Conservation (phyloP, 2,888 invertebrate species). For the Agonopterix heracliana region DNA sequence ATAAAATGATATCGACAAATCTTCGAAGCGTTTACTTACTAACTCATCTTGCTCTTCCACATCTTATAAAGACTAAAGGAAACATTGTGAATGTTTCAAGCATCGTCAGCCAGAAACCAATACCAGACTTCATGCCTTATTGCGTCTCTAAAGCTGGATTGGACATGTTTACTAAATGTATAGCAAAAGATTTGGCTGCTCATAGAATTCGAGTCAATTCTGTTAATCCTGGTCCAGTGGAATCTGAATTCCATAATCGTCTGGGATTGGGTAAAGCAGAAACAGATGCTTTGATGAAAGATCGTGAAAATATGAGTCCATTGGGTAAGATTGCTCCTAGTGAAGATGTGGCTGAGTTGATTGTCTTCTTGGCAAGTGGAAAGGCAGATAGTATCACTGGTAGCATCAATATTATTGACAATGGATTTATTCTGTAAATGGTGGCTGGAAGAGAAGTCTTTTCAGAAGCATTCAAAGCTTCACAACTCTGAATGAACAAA, state of each 20-base stretch:
- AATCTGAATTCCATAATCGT: slow-evolving; percentile 9
- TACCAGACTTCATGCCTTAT: slow-evolving; percentile 45
- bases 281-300: neutral
- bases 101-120: slow-evolving; percentile 2
- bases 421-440: neutral
- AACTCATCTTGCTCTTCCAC: slow-evolving; percentile 12
- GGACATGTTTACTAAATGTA: slow-evolving; percentile 83
- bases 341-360: slow-evolving; percentile 14
- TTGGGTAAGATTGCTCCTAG: slow-evolving; percentile 7
- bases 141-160: slow-evolving; percentile 82
- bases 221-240: slow-evolving; percentile 82
- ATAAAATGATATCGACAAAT: slow-evolving; percentile 15
- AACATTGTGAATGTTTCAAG: slow-evolving; percentile 23
- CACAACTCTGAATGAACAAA: too few relatives aligned
- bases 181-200: slow-evolving; percentile 77
- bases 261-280: slow-evolving; percentile 1
- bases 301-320: neutral
- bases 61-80: slow-evolving; percentile 18
- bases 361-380: slow-evolving; percentile 15
- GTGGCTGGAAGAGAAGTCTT: too few relatives aligned
- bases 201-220: slow-evolving; percentile 78
- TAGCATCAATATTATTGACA: slow-evolving; percentile 2
- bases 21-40: slow-evolving; percentile 16
- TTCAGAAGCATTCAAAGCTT: too few relatives aligned
- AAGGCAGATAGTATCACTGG: slow-evolving; percentile 11